Evolutionary conservation across 1,140 invertebrate genomes (phyloP).

Genomic region (Proales similis): DNA sequence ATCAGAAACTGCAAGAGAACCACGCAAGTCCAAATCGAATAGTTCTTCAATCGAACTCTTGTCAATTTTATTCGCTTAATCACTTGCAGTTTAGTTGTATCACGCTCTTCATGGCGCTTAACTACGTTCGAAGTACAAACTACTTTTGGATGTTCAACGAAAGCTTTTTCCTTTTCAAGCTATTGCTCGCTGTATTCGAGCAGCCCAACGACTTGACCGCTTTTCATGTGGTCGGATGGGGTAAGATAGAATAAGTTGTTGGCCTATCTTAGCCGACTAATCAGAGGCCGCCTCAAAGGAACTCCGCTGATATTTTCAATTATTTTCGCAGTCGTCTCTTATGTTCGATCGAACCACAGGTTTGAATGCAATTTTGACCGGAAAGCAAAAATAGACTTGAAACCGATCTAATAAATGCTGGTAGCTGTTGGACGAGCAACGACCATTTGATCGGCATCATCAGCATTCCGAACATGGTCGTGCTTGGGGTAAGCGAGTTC

Average conservation of each 20-base stretch:
- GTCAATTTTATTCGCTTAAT: too few relatives aligned
- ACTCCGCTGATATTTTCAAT: slow-evolving; percentile 12
- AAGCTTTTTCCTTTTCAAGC: slow-evolving; percentile 30
- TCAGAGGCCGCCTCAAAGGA: too few relatives aligned
- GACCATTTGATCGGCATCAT: too few relatives aligned
- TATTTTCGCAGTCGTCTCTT: slow-evolving; percentile 10
- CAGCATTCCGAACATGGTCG: too few relatives aligned
- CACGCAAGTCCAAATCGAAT: too few relatives aligned
- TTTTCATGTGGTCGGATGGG: slow-evolving; percentile 24
- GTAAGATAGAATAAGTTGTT: too few relatives aligned
- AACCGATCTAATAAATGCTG: not conserved
- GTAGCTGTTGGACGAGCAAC: too few relatives aligned
- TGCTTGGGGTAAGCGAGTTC: too few relatives aligned
- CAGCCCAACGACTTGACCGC: slow-evolving; percentile 3
- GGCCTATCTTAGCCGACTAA: too few relatives aligned
- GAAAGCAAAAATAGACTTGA: not conserved
- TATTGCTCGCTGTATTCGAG: slow-evolving; percentile 17
- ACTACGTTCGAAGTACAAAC: slow-evolving; percentile 26
- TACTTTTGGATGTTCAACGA: slow-evolving; percentile 38
- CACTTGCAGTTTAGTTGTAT: too few relatives aligned
- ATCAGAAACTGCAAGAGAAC: not conserved
- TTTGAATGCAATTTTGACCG: not conserved
- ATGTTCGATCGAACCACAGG: slow-evolving; percentile 14
- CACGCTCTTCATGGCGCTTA: not conserved
- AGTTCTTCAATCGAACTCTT: too few relatives aligned